phyloP scores from a whole-genome alignment of 2,888 invertebrate species.

The Thelaira solivaga region DNA sequence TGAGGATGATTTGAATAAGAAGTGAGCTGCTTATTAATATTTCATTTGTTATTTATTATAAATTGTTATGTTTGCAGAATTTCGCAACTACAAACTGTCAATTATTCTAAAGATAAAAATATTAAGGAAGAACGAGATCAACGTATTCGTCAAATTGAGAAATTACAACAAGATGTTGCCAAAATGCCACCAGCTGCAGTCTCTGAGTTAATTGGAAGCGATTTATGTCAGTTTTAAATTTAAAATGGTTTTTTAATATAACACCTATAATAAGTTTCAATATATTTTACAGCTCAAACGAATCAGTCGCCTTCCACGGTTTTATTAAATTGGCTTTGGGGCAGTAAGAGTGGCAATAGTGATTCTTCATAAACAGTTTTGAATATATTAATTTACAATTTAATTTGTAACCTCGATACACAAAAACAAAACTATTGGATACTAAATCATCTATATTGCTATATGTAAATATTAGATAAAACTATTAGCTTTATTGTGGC shows the following conservation, averaged over 20 bases:
- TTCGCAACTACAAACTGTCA: slow-evolving; percentile 85
- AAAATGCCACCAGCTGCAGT: slow-evolving; percentile 85
- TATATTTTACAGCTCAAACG: slow-evolving; percentile 81
- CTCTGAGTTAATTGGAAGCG: slow-evolving; percentile 84
- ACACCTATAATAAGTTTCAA: neutral
- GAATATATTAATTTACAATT: slow-evolving; percentile 33
- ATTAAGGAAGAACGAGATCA: slow-evolving; percentile 86
- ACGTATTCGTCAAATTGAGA: slow-evolving; percentile 85
- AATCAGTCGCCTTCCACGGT: slow-evolving; percentile 88
- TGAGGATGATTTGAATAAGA: slow-evolving; percentile 71
- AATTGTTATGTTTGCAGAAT: slow-evolving; percentile 68
- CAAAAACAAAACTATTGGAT: neutral
- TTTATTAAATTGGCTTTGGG: slow-evolving; percentile 89
- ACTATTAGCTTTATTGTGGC: neutral
- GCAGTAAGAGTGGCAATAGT: slow-evolving; percentile 76
- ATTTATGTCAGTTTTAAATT: slow-evolving; percentile 80
- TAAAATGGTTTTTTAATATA: neutral
- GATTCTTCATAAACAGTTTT: slow-evolving; percentile 31
- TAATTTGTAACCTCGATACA: neutral
- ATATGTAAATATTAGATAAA: slow-evolving; percentile 37
- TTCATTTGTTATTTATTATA: no score
- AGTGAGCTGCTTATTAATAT: slow-evolving; percentile 66
- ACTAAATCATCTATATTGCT: slow-evolving; percentile 6
- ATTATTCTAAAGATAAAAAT: slow-evolving; percentile 86
- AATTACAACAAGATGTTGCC: slow-evolving; percentile 85